Base-by-base conservation (phyloP, 2,888 invertebrate species). In the Saturnia japonica region DNA sequence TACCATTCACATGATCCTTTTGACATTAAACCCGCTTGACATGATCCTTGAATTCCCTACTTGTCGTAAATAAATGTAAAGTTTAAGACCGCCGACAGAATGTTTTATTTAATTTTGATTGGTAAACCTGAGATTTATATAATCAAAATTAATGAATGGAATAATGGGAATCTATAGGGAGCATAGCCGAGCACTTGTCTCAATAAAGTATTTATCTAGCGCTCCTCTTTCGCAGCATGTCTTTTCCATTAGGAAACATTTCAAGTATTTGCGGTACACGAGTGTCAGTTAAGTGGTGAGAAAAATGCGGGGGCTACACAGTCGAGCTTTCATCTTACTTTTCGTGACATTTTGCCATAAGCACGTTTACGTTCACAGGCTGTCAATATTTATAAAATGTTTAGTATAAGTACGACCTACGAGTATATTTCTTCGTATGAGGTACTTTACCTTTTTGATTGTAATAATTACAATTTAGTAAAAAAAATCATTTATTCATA, bases 171-270 rank as follows among this genome's bases (percentile, higher is more conserved):
- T 88, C 88, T 87, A 85, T 87, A 84, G 78, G 71, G 81, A 82
- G 85, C 87, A 88, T 80, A 85, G 81, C 82, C 83, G 76, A 80
- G 88, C 88, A 87, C 92, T 93, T 87, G 92, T 91, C 85, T 82
- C 91, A 86, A 91, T 93, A 91, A 93, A 93, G 93, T 93, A 93
- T 93, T 93, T 93, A 93, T 88, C 83, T 91, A 89, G 88, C 85
- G 82, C 75, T 85, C 84, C 85, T 85, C 85, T 82, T 80, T 82
- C 81, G 89, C 80, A 93, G 93, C 93, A 94, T 91, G 93, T 93
- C 88, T 94, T 93, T 94, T 94, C 93, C 93, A 94, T 94, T 94
- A 93, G 91, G 88, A 87, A 87, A 89, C 91, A 85, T 84, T 82
- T 90, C 84, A 84, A 92, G 91, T 92, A 89, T 92, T 93, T 93